These are phyloP conservation scores for Taeniopygia guttata DNA, from an alignment of 2,797 vertebrate genomes.

Conservation along the genomic window DNA sequence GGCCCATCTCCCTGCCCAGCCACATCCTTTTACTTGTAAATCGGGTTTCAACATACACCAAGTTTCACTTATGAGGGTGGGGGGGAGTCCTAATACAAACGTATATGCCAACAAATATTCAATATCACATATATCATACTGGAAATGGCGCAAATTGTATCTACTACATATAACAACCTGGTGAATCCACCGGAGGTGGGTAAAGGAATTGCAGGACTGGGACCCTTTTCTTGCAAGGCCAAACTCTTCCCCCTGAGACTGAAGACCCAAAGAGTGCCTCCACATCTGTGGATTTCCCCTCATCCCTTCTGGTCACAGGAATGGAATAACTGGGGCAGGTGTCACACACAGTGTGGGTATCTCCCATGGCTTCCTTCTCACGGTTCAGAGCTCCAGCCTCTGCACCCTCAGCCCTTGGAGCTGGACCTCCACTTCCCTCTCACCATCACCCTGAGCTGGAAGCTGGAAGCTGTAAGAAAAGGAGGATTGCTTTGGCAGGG, in stretches of 20 bases:
- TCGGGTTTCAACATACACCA: no score
- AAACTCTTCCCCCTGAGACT: neutral
- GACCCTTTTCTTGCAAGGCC: neutral
- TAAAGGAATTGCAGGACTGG: neutral
- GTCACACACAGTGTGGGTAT: neutral
- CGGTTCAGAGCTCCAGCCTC: neutral
- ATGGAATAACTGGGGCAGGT: neutral
- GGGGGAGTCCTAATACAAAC: no score
- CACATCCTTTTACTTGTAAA: no score
- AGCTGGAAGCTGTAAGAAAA: neutral
- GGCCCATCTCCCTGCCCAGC: no score
- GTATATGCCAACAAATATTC: no score
- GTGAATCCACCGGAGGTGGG: accelerated
- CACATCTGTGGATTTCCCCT: neutral
- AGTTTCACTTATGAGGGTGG: no score
- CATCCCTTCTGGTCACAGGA: accelerated
- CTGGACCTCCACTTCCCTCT: neutral
- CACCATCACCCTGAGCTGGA: neutral
- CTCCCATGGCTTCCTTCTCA: neutral
- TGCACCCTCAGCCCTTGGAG: neutral
- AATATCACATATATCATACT: no score
- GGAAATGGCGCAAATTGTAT: no score
- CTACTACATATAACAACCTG: no score
- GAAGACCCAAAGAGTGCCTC: neutral
- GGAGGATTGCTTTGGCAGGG: neutral